These are phyloP conservation scores for Palythoa grandis DNA, from an alignment of 92 coral and sea anemone genomes.

Conservation along the genomic window DNA sequence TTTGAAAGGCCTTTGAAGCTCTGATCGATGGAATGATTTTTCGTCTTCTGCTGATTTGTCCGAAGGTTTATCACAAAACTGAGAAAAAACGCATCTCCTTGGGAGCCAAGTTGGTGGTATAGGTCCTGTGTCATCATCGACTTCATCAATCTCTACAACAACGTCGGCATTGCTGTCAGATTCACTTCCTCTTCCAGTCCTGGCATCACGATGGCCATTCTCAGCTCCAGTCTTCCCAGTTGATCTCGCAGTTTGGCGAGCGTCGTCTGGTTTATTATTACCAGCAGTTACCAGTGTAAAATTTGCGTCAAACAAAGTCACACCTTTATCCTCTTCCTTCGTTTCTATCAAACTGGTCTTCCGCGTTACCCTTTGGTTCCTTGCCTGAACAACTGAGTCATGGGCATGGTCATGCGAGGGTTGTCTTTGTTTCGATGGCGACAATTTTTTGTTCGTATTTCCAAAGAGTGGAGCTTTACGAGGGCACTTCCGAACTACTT, in stretches of 20 bases:
- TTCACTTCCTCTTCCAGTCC: background rate
- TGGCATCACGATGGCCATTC: background rate
- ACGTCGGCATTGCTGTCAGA: slow-evolving; percentile 15
- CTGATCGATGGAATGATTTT: background rate
- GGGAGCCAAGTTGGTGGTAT: slow-evolving; percentile 24
- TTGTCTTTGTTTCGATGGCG: background rate
- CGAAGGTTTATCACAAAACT: slow-evolving; percentile 13
- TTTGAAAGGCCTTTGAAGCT: background rate
- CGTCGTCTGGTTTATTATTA: background rate
- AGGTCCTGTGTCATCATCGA: background rate
- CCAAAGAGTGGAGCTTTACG: slow-evolving; percentile 13
- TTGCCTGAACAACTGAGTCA: background rate
- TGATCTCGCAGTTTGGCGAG: background rate
- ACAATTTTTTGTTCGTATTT: slow-evolving; percentile 5
- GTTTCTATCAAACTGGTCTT: slow-evolving; percentile 31
- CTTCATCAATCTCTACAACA: slow-evolving; percentile 29
- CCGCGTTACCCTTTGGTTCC: background rate
- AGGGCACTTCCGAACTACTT: slow-evolving; percentile 24
- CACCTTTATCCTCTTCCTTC: background rate
- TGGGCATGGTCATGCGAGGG: background rate
- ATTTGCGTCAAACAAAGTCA: slow-evolving; percentile 26
- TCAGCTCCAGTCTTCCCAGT: background rate
- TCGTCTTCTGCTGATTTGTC: background rate
- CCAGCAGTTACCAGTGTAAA: slow-evolving; percentile 13
- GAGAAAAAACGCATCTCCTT: background rate